Percentiles rank a stretch among this genome's conserved stretches.
Evolutionary conservation across 2,113 vertebrate genomes (phyloP).

Genomic region (Arenaria interpres): DNA sequence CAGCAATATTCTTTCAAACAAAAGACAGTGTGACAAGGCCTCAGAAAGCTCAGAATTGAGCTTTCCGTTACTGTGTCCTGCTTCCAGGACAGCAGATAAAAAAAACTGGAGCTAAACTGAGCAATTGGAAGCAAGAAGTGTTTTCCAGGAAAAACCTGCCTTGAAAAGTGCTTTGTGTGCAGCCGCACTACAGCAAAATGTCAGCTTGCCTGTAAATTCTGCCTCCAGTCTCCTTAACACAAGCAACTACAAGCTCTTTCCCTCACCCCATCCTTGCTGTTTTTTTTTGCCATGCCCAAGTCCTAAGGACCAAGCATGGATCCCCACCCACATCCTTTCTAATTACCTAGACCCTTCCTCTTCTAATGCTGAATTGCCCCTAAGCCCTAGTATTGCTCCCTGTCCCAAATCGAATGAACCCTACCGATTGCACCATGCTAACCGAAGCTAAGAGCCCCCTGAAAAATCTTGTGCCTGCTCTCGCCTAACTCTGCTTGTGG

Average conservation of each 20-base stretch:
- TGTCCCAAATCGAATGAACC: background rate
- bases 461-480: background rate
- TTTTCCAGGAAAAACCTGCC: conserved; percentile 22
- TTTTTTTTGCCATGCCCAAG: background rate
- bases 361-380: background rate
- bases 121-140: background rate
- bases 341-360: background rate
- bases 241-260: background rate
- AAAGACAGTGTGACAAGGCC: background rate
- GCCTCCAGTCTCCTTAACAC: background rate
- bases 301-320: background rate
- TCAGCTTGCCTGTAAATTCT: background rate
- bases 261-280: background rate
- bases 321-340: background rate
- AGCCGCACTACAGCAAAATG: background rate
- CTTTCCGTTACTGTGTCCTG: background rate
- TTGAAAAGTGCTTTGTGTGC: background rate
- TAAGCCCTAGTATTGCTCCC: background rate
- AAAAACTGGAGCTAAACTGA: background rate
- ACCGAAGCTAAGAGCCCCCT: background rate
- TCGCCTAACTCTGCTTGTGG: background rate
- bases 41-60: background rate
- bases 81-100: background rate
- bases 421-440: fast-evolving
- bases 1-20: background rate